These are phyloP conservation scores for Sanderia malayensis DNA, from an alignment of 30 jellyfish, hydroid and myxozoan species.

Conservation along the genomic window DNA sequence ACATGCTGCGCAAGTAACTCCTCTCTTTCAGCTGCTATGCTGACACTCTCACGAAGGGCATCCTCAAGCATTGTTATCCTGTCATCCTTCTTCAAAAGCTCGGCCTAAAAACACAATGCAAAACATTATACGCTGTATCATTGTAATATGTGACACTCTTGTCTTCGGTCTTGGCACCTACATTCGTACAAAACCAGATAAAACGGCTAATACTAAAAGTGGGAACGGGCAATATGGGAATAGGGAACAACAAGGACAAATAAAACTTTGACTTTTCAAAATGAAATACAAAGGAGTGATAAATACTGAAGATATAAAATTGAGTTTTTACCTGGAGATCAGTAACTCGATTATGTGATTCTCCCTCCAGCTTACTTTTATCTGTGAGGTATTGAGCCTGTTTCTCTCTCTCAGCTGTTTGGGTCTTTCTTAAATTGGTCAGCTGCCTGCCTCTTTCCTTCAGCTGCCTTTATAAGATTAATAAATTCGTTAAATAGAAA, in stretches of 20 bases:
- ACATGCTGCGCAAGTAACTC: conserved; percentile 77
- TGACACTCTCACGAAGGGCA: conserved; percentile 93
- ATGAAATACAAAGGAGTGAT: no score
- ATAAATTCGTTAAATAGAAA: background rate
- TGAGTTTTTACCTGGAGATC: conserved; percentile 50
- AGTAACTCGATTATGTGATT: conserved; percentile 12
- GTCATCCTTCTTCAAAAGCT: conserved; percentile 60
- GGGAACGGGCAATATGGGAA: no score
- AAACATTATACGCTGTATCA: no score
- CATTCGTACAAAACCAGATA: no score
- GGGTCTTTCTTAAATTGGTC: conserved; percentile 55
- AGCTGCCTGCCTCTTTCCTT: conserved; percentile 74
- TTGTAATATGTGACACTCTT: no score
- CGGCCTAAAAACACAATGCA: no score
- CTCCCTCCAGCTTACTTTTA: conserved; percentile 39
- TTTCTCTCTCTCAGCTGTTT: conserved; percentile 71
- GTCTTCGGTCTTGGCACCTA: no score
- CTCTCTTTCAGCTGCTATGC: conserved; percentile 92
- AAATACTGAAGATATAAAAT: no score
- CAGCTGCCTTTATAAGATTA: conserved; percentile 54
- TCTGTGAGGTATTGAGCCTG: conserved; percentile 73
- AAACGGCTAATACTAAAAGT: no score
- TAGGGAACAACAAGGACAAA: no score
- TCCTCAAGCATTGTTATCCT: conserved; percentile 90
- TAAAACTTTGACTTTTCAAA: no score